Evolutionary conservation across 1,140 invertebrate species (phyloP).

Genomic region (Atta colombica): DNA sequence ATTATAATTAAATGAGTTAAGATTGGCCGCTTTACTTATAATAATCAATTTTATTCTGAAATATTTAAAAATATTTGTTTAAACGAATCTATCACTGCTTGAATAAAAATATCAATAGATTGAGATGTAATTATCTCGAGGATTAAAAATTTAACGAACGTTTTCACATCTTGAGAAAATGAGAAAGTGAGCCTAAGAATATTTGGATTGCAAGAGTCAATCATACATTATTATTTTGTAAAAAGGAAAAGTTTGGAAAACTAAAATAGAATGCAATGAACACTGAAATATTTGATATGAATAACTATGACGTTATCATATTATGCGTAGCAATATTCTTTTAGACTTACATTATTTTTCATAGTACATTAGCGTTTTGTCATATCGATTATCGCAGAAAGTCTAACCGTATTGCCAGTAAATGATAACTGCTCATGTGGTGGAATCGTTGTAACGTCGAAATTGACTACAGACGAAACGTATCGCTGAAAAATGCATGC

Average conservation of each 20-base stretch:
- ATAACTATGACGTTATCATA: background rate
- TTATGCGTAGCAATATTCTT: background rate
- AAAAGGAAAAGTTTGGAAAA: background rate
- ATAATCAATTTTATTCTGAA: background rate
- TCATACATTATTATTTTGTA: background rate
- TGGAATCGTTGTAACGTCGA: constrained; percentile 56
- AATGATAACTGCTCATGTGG: constrained; percentile 5
- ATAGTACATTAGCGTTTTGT: constrained; percentile 1
- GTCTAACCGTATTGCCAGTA: background rate
- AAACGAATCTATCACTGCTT: background rate
- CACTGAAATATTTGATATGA: background rate
- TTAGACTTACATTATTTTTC: constrained; percentile 29
- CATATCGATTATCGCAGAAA: constrained; percentile 6
- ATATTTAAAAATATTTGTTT: constrained; percentile 13
- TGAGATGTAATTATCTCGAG: background rate
- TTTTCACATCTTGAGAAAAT: background rate
- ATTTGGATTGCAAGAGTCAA: background rate
- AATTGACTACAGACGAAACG: constrained; percentile 30
- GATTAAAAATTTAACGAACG: background rate
- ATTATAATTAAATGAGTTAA: background rate
- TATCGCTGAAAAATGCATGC: constrained; percentile 28
- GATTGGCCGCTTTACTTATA: constrained; percentile 7
- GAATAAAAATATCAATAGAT: background rate
- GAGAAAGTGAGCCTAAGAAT: constrained; percentile 11
- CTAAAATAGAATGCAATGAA: background rate